Base-by-base conservation (phyloP, 2,797 vertebrate species). In the Chlorospingus flavigularis region DNA sequence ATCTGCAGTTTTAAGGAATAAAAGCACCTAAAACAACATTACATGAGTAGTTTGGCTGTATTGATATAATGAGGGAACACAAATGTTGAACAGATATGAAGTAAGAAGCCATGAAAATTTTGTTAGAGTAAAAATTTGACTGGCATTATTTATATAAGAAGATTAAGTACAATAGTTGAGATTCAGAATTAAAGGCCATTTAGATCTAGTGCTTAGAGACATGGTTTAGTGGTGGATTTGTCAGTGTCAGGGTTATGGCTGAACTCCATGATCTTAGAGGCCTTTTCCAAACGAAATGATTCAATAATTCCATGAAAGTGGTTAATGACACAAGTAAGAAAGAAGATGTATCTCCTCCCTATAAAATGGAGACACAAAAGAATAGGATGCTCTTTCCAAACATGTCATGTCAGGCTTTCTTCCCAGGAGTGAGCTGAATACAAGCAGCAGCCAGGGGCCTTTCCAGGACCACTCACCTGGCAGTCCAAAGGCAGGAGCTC, bases 401-500 rank as follows among this genome's bases (percentile, higher is more conserved):
- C 7, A 17, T 7, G 17, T 45, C 31, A 67, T 2, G 1, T 40
- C 53, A 71, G 37, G 21, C 26, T 57, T 87, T 57, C 26, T 70
- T 20, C 37, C 25, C 21, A 50, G 45, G 13, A 61, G 8, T 14
- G 43, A 51, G 23, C 10, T 47, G 50, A 57, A 54, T 10, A 42
- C 0, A 2, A 53, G 13, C 28, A 63, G n/a, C 47, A 66, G 30
- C 16, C 3, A 2, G 18, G 10, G 30, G 40, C n/a, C 19, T 79
- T 62, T 66, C 42, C n/a, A 77, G 51, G 51, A 86, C 7, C 1
- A 0, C 23, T 70, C 16, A 42, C 3, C 18, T n/a, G n/a, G 17
- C 19, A 51, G 47, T 25, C n/a, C 84, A 45, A 50, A 74, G 28
- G 70, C 33, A 54, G 60, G 13, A 47, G 17, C 11, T 84, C 5